Evolutionary conservation across 2,113 vertebrate genomes (phyloP), one percentile per base, ranked within the genome.

Genomic region (Hippocampus mohnikei): DNA sequence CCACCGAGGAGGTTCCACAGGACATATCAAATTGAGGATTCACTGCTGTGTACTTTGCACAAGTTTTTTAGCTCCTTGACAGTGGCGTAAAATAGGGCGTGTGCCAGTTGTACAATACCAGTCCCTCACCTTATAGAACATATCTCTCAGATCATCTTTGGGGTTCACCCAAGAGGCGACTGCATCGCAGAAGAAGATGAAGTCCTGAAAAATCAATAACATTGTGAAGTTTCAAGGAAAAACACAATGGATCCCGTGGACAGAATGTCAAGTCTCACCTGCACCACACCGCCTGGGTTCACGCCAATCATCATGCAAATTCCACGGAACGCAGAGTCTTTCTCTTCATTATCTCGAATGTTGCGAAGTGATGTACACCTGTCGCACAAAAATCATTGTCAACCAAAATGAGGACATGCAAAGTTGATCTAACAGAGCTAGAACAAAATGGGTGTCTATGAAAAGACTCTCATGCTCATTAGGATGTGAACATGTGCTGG

Each of bases 271-370:
- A 55, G 4, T 41, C 76, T 80, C 74, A 96, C 96, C 95, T 97
- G 96, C 73, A 98, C 95, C 0, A 96, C 96, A 0, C 95, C 96
- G 11, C 94, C 95, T 0, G 95, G 95, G 79, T 97, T 98, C 67
- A 96, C 96, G 1, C 95, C 95, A 8, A 97, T 97, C 96, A 97
- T 98, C 89, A 96, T 95, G 70, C 95, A 97, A 87, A 97, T 97
- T 62, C 96, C 96, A 0, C 95, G 92, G 89, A 97, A 97, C 33
- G 95, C 95, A 0, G 95, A 97, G 79, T 97, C 96, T 84, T 98
- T 98, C 87, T 98, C 96, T 73, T 97, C 96, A 0, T 98, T 98
- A 89, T 98, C 96, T 42, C 95, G 83, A 85, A 98, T 98, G 84
- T 98, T 97, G 21, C 96, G 89, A 65, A 97, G 90, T 9, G 96